Evolutionary conservation across 2,888 invertebrate species (phyloP).

Genomic region (Neoaliturus tenellus): DNA sequence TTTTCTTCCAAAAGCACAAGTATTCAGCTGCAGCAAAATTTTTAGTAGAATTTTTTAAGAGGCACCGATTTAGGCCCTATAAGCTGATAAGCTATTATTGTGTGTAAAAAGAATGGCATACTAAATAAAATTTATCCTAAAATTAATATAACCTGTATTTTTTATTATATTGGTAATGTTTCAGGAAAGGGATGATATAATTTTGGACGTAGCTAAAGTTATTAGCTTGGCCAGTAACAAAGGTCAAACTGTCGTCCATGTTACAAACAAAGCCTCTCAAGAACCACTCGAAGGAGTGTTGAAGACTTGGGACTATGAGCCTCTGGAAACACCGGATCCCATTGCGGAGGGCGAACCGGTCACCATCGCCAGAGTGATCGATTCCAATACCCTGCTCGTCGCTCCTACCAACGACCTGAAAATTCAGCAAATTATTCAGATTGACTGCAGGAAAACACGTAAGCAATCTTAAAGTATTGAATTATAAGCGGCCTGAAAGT

Average conservation of each 20-base stretch:
- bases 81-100: too few species aligned
- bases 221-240: not conserved
- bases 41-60: too few species aligned
- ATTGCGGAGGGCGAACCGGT: not conserved
- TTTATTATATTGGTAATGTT: too few species aligned
- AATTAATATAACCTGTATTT: not conserved
- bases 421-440: not conserved
- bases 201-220: not conserved
- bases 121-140: too few species aligned
- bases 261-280: not conserved
- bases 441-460: not conserved
- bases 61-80: too few species aligned
- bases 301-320: slow-evolving; percentile 2
- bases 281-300: not conserved
- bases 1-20: too few species aligned
- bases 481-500: too few species aligned
- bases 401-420: not conserved
- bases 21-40: too few species aligned
- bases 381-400: not conserved
- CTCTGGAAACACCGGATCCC: not conserved
- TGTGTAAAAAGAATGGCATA: too few species aligned
- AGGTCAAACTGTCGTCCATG: not conserved
- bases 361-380: not conserved
- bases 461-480: too few species aligned
- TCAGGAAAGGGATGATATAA: not conserved